These are phyloP conservation scores for Mythimna lalbum DNA, from an alignment of 2,888 invertebrate genomes.

Conservation along the genomic window DNA sequence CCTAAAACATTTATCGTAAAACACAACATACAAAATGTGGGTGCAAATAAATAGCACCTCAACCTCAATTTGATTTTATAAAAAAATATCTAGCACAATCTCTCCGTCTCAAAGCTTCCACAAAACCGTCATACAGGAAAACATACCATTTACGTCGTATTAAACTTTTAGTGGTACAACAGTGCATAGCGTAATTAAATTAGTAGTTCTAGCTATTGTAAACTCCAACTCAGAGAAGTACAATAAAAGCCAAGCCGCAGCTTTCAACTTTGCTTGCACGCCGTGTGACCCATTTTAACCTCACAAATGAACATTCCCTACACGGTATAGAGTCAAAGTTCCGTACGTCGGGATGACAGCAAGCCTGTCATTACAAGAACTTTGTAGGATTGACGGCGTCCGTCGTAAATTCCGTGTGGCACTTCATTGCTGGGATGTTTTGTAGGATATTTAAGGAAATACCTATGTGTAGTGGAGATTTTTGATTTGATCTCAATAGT, in stretches of 20 bases:
- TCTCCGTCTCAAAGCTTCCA: neutral
- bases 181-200: constrained; percentile 52
- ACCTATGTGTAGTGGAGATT: neutral
- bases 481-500: neutral
- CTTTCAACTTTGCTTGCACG: constrained; percentile 47
- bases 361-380: constrained; percentile 43
- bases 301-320: constrained; percentile 54
- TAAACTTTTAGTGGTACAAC: constrained; percentile 40
- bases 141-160: constrained; percentile 29
- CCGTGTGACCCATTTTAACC: constrained; percentile 54
- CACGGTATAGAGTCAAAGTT: constrained; percentile 43
- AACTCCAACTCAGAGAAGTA: constrained; percentile 49
- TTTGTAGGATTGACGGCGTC: constrained; percentile 44
- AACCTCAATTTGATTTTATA: neutral
- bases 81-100: neutral
- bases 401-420: constrained; percentile 13
- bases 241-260: constrained; percentile 54
- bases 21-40: neutral
- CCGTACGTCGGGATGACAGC: constrained; percentile 33
- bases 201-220: constrained; percentile 55
- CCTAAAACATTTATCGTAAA: neutral
- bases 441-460: neutral
- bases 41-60: neutral
- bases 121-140: constrained; percentile 4
- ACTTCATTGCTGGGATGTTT: neutral